These are phyloP conservation scores for Hanleya hanleyi DNA, from an alignment of 2,888 invertebrate genomes.

Conservation along the genomic window DNA sequence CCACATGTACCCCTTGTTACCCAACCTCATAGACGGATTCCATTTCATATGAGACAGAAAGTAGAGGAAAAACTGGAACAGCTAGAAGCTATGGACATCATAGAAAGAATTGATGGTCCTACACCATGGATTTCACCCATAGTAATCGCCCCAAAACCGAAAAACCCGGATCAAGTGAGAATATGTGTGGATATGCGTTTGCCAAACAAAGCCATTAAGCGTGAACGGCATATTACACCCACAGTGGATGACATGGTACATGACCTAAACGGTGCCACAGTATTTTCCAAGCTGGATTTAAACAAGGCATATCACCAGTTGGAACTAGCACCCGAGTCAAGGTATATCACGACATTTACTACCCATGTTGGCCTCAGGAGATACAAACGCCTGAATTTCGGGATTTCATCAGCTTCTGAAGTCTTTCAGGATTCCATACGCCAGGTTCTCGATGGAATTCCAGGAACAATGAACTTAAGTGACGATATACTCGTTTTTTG, in stretches of 20 bases:
- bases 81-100: constrained; percentile 27
- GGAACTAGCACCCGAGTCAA: constrained; percentile 44
- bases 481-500: constrained; percentile 72
- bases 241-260: constrained; percentile 43
- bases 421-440: constrained; percentile 72
- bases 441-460: constrained; percentile 59
- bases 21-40: constrained; percentile 23
- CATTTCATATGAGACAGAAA: constrained; percentile 35
- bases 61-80: constrained; percentile 32
- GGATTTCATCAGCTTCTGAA: constrained; percentile 71
- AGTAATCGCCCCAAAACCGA: constrained; percentile 37
- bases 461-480: constrained; percentile 65
- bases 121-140: constrained; percentile 44
- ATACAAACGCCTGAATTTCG: constrained; percentile 46
- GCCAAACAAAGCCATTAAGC: constrained; percentile 42
- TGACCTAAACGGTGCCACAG: constrained; percentile 41
- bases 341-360: constrained; percentile 44
- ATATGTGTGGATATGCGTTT: constrained; percentile 49
- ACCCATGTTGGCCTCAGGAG: constrained; percentile 46
- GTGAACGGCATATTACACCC: constrained; percentile 41
- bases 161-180: constrained; percentile 36
- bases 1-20: too few relatives aligned
- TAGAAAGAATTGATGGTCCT: constrained; percentile 37
- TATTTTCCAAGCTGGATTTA: constrained; percentile 47
- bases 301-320: constrained; percentile 46